Percentiles rank a stretch among this genome's conserved stretches.
Evolutionary conservation across 2,797 vertebrate genomes (phyloP).

Genomic region (Ctenopoma multispine): DNA sequence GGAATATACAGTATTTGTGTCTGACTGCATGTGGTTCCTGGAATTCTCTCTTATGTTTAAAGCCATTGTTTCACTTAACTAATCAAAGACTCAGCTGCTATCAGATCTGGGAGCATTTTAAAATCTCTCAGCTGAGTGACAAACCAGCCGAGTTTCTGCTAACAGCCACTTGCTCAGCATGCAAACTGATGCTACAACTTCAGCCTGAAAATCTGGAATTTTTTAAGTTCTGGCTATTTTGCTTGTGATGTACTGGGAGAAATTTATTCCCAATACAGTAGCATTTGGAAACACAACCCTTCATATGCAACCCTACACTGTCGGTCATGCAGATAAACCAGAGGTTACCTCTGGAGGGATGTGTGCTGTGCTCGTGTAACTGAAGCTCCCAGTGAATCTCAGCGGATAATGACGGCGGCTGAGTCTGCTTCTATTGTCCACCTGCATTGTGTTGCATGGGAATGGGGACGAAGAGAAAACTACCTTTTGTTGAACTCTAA

Average conservation of each 20-base stretch:
- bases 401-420: slow-evolving; percentile 64
- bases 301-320: slow-evolving; percentile 58
- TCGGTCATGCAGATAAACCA: slow-evolving; percentile 62
- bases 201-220: not conserved
- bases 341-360: slow-evolving; percentile 52
- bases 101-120: slow-evolving; percentile 63
- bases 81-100: slow-evolving; percentile 63
- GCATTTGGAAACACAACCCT: slow-evolving; percentile 48
- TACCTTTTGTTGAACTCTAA: slow-evolving; percentile 72
- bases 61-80: slow-evolving; percentile 59
- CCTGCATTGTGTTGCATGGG: slow-evolving; percentile 84
- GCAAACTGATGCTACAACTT: slow-evolving; percentile 5
- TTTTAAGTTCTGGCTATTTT: not conserved
- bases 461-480: slow-evolving; percentile 83
- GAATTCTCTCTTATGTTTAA: slow-evolving; percentile 34
- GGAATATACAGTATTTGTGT: slow-evolving; percentile 39
- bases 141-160: slow-evolving; percentile 10
- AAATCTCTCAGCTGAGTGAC: slow-evolving; percentile 48
- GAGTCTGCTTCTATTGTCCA: slow-evolving; percentile 68
- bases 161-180: slow-evolving; percentile 36
- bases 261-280: slow-evolving; percentile 16
- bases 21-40: slow-evolving; percentile 46
- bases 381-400: slow-evolving; percentile 61
- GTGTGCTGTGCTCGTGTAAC: slow-evolving; percentile 61
- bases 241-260: not conserved